Evolutionary conservation across 2,113 vertebrate species (phyloP), one percentile per base, ranked within the genome.

Genomic region (Amia ocellicauda): DNA sequence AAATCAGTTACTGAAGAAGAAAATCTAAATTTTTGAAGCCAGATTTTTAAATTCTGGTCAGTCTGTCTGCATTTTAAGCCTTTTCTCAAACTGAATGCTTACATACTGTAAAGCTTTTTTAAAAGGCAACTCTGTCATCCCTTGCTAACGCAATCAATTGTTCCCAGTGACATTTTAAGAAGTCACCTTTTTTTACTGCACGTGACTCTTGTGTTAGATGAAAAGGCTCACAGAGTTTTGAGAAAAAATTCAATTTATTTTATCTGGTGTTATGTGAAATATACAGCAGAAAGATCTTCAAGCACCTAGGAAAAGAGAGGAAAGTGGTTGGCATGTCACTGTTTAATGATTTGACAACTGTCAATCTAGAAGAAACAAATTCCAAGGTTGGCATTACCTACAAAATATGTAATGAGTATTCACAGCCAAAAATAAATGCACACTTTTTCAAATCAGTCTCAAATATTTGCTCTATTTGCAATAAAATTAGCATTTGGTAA

Each of bases 301-400:
- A 51, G 8, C 65, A 58, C 61, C 58, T 42, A 64, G 31, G 26
- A 49, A 55, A 42, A 20, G 58, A 54, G 60, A 45, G 26, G 56
- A 67, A 22, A 67, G 55, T 57, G 70, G 67, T 74, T 68, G 66
- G 53, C 51, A 29, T 78, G 72, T 70, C 73, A 70, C 63, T 74
- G 77, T 70, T 55, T 61, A n/a, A n/a, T n/a, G 70, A 70, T 74
- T 62, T 66, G 63, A 50, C 43, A 58, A 49, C 17, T 4, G 42
- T 36, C 5, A 36, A 36, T 36, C 31, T 11, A 36, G 31, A 36
- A 36, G 31, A 36, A 36, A 36, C 5, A 36, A 1, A 36, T 7
- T 36, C 31, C 31, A 36, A 36, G 31, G 31, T 75, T 63, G 76
- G 70, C 74, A 71, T 75, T 71, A 53, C 64, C 40, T 54, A 42